phyloP scores from a whole-genome alignment of 2,113 vertebrate genomes.

The Oreochromis spilurus region DNA sequence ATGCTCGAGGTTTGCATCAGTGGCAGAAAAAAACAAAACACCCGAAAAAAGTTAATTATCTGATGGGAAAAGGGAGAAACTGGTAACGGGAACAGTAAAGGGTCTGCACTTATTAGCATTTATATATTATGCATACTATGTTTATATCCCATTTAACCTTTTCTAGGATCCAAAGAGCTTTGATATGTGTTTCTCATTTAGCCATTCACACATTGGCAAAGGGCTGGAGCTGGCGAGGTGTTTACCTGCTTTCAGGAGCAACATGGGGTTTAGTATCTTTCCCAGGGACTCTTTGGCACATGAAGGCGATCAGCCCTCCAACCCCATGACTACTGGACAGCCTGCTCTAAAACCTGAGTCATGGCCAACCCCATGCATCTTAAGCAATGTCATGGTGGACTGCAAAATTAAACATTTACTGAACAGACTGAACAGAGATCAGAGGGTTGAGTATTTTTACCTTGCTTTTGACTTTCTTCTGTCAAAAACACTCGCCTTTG shows the following conservation, averaged over 20 bases:
- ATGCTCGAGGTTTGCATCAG: background rate
- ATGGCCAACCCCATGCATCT: background rate
- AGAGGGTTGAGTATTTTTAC: background rate
- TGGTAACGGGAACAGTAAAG: background rate
- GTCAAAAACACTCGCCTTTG: slow-evolving; percentile 9
- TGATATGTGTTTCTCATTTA: background rate
- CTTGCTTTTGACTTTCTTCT: background rate
- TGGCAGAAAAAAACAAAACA: background rate
- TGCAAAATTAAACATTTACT: background rate
- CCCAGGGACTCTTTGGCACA: background rate
- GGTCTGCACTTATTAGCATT: background rate
- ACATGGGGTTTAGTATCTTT: background rate
- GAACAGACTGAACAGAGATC: background rate
- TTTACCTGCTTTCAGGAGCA: background rate
- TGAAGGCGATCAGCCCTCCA: background rate
- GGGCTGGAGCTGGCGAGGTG: background rate
- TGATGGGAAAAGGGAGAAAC: background rate
- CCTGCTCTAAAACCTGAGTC: background rate
- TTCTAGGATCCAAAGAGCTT: background rate
- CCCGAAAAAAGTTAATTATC: background rate
- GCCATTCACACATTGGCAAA: background rate
- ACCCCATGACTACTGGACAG: background rate
- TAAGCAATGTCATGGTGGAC: background rate
- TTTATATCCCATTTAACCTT: background rate
- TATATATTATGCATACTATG: background rate